Evolutionary conservation across 1,140 invertebrate species (phyloP).

Genomic region (Drosophila obscura): DNA sequence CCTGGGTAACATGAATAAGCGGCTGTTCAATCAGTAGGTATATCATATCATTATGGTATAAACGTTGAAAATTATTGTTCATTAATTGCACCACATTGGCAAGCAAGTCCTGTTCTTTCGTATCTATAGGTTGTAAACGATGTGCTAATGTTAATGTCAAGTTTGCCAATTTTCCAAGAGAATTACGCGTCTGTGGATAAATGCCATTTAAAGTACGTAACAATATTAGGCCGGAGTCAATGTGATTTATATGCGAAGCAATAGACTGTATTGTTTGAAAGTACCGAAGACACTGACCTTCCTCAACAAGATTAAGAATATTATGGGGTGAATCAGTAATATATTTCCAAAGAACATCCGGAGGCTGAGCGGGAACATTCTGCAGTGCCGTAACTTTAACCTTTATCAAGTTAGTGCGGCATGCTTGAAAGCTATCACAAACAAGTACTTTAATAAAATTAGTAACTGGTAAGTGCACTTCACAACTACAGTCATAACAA

Average conservation of each 20-base stretch:
- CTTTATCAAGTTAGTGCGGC: conserved; percentile 1
- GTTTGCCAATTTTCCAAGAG: conserved; percentile 45
- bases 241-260: background rate
- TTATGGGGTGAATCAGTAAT: conserved; percentile 2
- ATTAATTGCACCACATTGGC: background rate
- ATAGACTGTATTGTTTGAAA: conserved; percentile 14
- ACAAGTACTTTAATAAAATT: conserved; percentile 24
- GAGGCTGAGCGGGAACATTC: background rate
- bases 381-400: conserved; percentile 25
- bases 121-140: conserved; percentile 2
- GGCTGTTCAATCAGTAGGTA: conserved; percentile 7
- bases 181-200: background rate
- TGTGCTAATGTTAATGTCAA: conserved; percentile 39
- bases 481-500: conserved; percentile 34
- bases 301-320: background rate
- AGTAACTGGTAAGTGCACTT: conserved; percentile 12
- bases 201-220: background rate
- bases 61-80: conserved; percentile 16
- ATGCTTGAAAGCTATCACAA: conserved; percentile 32
- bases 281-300: background rate
- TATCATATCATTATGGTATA: background rate
- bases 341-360: background rate
- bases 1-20: background rate
- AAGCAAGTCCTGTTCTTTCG: background rate
- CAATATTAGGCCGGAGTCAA: background rate